Percentiles rank a stretch among this genome's conserved stretches.
phyloP scores from a whole-genome alignment of 1,140 invertebrate genomes.

The Linepithema humile region DNA sequence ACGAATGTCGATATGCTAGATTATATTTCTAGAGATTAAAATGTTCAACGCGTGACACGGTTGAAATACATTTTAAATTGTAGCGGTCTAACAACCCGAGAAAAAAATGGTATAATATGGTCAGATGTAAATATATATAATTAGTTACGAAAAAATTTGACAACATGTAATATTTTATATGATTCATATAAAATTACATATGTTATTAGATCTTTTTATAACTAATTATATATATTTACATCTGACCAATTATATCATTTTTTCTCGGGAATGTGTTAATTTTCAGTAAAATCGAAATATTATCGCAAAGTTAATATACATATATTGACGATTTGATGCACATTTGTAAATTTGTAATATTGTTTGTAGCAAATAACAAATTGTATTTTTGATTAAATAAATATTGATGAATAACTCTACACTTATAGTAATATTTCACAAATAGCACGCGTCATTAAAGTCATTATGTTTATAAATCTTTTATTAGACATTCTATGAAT shows the following conservation, averaged over 20 bases:
- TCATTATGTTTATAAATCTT: neutral
- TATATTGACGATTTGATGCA: neutral
- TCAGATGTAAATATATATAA: too few species aligned
- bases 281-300: neutral
- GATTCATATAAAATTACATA: too few species aligned
- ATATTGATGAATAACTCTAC: neutral
- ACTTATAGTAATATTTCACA: neutral
- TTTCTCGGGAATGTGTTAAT: neutral
- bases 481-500: neutral
- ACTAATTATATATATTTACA: too few species aligned
- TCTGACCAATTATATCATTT: too few species aligned
- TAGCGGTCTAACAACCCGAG: neutral
- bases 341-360: too few species aligned
- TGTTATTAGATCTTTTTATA: too few species aligned
- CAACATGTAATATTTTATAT: too few species aligned
- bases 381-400: neutral
- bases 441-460: neutral
- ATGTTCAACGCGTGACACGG: neutral
- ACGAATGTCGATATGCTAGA: neutral
- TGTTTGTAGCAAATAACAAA: neutral
- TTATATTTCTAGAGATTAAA: neutral
- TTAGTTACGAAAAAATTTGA: too few species aligned
- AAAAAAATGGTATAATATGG: too few species aligned
- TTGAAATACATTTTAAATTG: neutral
- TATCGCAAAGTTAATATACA: neutral